phyloP scores from a whole-genome alignment of 2,113 vertebrate genomes.

The Peucedramus taeniatus region DNA sequence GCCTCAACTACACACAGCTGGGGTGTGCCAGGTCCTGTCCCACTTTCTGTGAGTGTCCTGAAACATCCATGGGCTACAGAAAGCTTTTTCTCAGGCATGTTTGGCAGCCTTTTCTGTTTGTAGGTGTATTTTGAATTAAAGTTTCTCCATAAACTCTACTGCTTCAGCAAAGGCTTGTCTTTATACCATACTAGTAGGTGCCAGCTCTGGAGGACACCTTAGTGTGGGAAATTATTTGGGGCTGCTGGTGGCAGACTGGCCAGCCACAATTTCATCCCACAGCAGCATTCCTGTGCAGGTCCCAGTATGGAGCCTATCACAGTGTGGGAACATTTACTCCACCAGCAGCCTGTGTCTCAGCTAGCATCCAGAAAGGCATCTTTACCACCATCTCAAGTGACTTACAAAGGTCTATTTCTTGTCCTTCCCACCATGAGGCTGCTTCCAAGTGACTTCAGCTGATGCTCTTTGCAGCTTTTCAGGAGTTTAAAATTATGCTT shows the following conservation, averaged over 20 bases:
- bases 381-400: not conserved
- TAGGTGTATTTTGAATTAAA: not conserved
- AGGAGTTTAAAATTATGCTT: not conserved
- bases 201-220: not conserved
- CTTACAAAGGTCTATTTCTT: not conserved
- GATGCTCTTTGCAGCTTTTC: not conserved
- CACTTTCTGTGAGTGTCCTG: not conserved
- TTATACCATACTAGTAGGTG: not conserved
- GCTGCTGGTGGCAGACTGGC: not conserved
- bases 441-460: not conserved
- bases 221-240: not conserved
- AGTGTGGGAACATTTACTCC: not conserved
- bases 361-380: not conserved
- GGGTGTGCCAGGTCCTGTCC: not conserved
- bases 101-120: not conserved
- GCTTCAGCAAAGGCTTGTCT: not conserved
- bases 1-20: accelerated
- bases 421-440: not conserved
- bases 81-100: not conserved
- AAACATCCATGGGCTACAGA: not conserved
- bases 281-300: not conserved
- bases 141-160: not conserved
- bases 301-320: not conserved
- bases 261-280: accelerated
- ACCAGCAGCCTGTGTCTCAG: not conserved